A percentile compares a stretch with the other conserved stretches of the same genome.
Evolutionary conservation across 1,140 invertebrate species (phyloP).

Genomic region (Nephotettix cincticeps): DNA sequence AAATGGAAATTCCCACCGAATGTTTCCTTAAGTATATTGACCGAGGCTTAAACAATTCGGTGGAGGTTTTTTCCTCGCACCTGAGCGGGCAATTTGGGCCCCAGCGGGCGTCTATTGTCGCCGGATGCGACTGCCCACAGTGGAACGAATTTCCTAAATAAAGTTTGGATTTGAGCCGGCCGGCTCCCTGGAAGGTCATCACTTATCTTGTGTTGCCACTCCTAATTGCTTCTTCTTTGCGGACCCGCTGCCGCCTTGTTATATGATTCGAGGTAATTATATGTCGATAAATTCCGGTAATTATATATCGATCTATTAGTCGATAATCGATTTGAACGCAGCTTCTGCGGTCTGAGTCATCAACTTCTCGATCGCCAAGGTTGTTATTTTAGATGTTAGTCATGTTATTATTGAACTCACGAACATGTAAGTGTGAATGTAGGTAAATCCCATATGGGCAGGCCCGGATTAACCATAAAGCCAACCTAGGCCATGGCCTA

Average conservation of each 20-base stretch:
- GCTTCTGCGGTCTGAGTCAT: too few species aligned
- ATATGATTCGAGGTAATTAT: too few species aligned
- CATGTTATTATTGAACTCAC: too few species aligned
- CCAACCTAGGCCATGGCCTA: too few species aligned
- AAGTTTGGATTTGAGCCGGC: slow-evolving; percentile 12
- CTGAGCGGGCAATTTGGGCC: background rate
- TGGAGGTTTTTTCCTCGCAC: background rate
- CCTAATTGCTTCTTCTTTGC: slow-evolving; percentile 5
- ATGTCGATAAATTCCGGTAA: background rate
- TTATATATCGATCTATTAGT: slow-evolving; percentile 10
- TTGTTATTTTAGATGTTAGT: too few species aligned
- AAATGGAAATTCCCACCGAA: too few species aligned
- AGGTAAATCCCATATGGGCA: too few species aligned
- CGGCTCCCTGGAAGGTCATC: background rate
- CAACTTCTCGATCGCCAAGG: too few species aligned
- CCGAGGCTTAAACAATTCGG: slow-evolving; percentile 11
- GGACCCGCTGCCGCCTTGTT: too few species aligned
- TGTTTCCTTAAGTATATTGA: too few species aligned
- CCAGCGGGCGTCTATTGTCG: background rate
- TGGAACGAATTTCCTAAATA: slow-evolving; percentile 20
- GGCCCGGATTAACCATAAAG: too few species aligned
- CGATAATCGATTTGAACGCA: background rate
- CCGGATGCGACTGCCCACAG: slow-evolving; percentile 5
- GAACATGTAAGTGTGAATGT: too few species aligned
- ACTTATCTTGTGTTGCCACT: background rate